These are phyloP conservation scores for Gibbula magus DNA, from an alignment of 2,888 invertebrate genomes.

Conservation along the genomic window DNA sequence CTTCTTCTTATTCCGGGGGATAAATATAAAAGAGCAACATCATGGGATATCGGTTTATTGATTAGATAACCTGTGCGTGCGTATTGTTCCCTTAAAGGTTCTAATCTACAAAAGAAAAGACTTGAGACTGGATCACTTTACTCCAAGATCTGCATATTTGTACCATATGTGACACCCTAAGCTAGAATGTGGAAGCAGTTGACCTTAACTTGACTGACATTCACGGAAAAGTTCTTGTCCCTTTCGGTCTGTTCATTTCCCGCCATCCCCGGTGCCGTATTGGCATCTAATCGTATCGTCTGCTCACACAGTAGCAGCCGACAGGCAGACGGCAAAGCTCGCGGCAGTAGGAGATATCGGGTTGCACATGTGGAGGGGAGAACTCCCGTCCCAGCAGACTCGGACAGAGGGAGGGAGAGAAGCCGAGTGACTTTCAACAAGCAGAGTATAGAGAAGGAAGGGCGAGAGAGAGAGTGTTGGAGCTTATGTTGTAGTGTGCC, in stretches of 20 bases:
- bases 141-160: not conserved
- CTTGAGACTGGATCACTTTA: too few relatives aligned
- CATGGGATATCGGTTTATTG: too few relatives aligned
- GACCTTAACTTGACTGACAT: constrained; percentile 14
- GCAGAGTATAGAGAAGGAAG: too few relatives aligned
- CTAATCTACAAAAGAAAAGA: too few relatives aligned
- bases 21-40: too few relatives aligned
- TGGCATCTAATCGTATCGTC: not conserved
- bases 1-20: too few relatives aligned
- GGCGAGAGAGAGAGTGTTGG: not conserved
- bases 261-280: constrained; percentile 1
- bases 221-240: not conserved
- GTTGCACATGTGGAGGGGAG: constrained; percentile 21
- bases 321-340: not conserved
- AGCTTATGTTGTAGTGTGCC: not conserved
- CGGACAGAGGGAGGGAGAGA: not conserved
- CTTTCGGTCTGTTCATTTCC: not conserved
- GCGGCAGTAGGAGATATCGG: constrained; percentile 21
- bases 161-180: not conserved
- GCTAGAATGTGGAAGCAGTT: not conserved
- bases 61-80: too few relatives aligned
- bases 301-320: constrained; percentile 25
- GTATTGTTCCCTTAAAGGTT: too few relatives aligned
- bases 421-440: not conserved
- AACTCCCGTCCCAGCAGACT: not conserved